A percentile compares a stretch with the other conserved stretches of the same genome.
Evolutionary conservation across 2,113 vertebrate species (phyloP).

Genomic region (Anoplopoma fimbria): DNA sequence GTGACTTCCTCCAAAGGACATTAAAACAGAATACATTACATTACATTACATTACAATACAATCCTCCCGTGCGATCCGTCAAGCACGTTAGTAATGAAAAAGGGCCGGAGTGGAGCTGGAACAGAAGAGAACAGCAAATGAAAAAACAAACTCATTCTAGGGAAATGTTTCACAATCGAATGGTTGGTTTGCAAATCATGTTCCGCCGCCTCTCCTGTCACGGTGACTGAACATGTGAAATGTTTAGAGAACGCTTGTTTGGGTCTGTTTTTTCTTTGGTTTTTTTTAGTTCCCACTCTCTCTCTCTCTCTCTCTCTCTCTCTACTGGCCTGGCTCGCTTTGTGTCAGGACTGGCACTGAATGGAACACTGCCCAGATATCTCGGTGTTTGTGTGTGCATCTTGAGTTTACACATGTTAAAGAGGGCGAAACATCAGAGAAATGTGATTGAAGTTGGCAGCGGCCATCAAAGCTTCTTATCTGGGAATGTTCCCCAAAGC

Average conservation of each 20-base stretch:
- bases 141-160: constrained; percentile 43
- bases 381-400: constrained; percentile 30
- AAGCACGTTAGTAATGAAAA: background rate
- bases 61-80: background rate
- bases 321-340: constrained; percentile 11
- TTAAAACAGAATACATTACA: background rate
- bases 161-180: constrained; percentile 50
- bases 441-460: constrained; percentile 60
- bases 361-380: constrained; percentile 64
- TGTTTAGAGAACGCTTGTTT: constrained; percentile 46
- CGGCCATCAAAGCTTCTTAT: constrained; percentile 70
- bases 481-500: constrained; percentile 59
- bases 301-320: constrained; percentile 5
- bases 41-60: background rate
- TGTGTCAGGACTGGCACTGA: constrained; percentile 50
- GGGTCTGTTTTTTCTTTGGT: constrained; percentile 34
- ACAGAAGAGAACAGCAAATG: constrained; percentile 5
- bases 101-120: background rate
- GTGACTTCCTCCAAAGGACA: background rate
- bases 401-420: constrained; percentile 32
- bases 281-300: background rate
- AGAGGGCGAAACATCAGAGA: constrained; percentile 68
- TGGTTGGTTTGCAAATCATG: constrained; percentile 62
- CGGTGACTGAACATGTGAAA: constrained; percentile 56
- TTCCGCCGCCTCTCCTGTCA: constrained; percentile 46